phyloP scores from a whole-genome alignment of 2,888 invertebrate species.

The Carabus problematicus region DNA sequence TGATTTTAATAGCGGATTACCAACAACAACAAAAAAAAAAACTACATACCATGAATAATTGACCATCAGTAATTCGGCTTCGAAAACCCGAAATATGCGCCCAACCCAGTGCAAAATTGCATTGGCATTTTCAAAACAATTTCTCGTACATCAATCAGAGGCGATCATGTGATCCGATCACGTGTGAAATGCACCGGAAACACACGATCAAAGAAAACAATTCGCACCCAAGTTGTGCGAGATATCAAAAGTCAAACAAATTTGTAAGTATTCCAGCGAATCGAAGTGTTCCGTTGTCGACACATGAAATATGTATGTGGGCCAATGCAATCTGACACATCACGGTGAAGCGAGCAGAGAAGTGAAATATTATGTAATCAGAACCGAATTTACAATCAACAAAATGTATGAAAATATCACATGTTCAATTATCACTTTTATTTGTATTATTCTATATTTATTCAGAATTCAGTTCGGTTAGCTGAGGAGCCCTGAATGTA shows the following conservation, averaged over 20 bases:
- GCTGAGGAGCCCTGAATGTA: no score
- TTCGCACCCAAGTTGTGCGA: neutral
- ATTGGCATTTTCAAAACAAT: conserved; percentile 38
- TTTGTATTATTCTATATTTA: no score
- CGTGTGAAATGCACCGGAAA: conserved; percentile 11
- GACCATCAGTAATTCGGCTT: conserved; percentile 28
- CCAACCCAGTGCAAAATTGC: conserved; percentile 21
- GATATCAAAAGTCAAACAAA: conserved; percentile 36
- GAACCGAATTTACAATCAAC: neutral
- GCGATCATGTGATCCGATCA: conserved; percentile 5
- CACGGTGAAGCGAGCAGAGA: neutral
- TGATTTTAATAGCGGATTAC: conserved; percentile 24
- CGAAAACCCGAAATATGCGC: conserved; percentile 24
- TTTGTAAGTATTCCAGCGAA: conserved; percentile 30
- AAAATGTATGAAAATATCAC: no score
- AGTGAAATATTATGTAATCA: neutral
- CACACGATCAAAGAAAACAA: conserved; percentile 18
- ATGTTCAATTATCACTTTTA: no score
- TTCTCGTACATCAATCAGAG: conserved; percentile 31
- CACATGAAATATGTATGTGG: conserved; percentile 33
- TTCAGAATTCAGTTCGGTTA: no score
- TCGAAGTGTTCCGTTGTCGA: conserved; percentile 30
- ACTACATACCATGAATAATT: conserved; percentile 27
- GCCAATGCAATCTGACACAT: neutral
- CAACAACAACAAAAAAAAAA: no score